Percentiles rank a stretch among this genome's conserved stretches.
Conservation (phyloP, 2,888 invertebrate genomes). For the Julus scanicus region DNA sequence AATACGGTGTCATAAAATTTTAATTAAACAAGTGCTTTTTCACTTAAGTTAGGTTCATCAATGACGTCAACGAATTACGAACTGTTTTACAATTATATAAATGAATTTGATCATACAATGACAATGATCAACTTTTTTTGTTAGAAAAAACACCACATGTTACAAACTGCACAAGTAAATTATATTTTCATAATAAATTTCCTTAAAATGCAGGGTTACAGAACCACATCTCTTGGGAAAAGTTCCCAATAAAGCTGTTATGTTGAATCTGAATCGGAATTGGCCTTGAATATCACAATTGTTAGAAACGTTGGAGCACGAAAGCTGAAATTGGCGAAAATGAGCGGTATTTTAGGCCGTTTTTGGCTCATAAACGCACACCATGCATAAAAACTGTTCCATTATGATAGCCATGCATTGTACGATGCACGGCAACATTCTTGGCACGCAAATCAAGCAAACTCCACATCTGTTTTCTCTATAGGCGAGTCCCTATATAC, state of each 20-base stretch:
- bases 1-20: neutral
- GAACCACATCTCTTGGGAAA: neutral
- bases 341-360: neutral
- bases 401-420: neutral
- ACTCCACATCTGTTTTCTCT: neutral
- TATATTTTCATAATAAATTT: neutral
- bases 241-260: neutral
- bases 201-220: neutral
- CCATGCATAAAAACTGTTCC: neutral
- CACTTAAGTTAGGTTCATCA: neutral
- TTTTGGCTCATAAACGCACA: neutral
- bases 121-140: too few relatives aligned
- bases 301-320: neutral
- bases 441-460: slow-evolving; percentile 39
- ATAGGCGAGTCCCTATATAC: neutral
- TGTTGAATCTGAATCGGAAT: neutral
- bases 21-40: neutral
- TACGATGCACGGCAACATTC: neutral
- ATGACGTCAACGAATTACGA: neutral
- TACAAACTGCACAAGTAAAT: too few relatives aligned
- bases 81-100: neutral
- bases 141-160: too few relatives aligned
- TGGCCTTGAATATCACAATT: neutral
- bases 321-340: neutral
- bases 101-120: too few relatives aligned